Conservation (phyloP, 2,113 vertebrate species). For the Lamprologus tigripictilis region DNA sequence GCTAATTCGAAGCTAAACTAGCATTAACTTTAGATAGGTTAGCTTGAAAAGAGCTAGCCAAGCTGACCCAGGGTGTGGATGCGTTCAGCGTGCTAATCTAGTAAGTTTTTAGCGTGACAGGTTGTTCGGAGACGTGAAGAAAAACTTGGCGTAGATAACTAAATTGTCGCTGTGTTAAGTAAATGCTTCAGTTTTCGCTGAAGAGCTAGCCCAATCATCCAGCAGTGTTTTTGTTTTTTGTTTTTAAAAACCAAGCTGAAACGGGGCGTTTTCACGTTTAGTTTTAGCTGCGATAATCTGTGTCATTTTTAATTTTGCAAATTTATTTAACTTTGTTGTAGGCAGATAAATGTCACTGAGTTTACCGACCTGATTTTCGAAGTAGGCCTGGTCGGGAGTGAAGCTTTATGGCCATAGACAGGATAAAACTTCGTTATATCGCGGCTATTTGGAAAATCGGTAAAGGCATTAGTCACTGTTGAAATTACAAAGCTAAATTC, state of each 20-base stretch:
- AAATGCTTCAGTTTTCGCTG: not conserved
- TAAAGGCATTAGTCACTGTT: not conserved
- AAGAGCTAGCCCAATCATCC: not conserved
- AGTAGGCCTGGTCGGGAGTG: not conserved
- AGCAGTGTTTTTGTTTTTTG: not conserved
- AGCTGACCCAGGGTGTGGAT: not conserved
- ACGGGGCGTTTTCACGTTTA: not conserved
- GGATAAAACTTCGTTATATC: rapidly evolving
- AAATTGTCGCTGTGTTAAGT: not conserved
- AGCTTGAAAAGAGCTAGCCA: not conserved
- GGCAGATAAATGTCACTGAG: not conserved
- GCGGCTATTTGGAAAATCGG: not conserved
- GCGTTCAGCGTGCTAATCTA: not conserved
- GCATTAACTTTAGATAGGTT: not conserved
- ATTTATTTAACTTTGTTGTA: not conserved
- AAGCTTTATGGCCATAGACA: not conserved
- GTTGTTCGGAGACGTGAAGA: not conserved
- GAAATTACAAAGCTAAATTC: not conserved
- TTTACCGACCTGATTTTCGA: not conserved
- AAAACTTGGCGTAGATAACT: not conserved
- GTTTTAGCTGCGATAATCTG: rapidly evolving
- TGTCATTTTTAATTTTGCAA: not conserved
- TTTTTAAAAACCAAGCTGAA: not conserved
- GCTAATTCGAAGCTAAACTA: not conserved
- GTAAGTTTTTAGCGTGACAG: not conserved